Evolutionary conservation across 2,797 vertebrate species (phyloP).

Genomic region (Merluccius polli): DNA sequence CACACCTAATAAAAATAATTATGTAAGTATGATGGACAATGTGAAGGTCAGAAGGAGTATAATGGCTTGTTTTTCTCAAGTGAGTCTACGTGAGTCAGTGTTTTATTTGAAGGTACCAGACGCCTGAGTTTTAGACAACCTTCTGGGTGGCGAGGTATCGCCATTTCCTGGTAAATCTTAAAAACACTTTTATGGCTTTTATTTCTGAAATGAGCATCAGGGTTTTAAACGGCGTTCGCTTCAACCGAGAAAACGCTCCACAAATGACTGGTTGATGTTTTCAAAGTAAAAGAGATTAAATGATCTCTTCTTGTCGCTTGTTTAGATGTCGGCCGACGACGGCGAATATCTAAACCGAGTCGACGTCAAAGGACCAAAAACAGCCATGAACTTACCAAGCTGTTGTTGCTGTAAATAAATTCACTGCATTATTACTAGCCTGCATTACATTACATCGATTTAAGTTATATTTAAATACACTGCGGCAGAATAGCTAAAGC

Average conservation of each 20-base stretch:
- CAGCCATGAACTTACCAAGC: background rate
- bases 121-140: background rate
- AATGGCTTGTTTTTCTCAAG: background rate
- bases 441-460: background rate
- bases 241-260: no score
- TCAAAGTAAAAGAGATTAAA: background rate
- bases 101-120: background rate
- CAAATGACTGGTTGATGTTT: background rate
- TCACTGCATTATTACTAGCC: background rate
- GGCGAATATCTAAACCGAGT: background rate
- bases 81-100: background rate
- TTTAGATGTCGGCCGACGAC: background rate
- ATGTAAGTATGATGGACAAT: no score
- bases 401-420: background rate
- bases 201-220: no score
- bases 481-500: background rate
- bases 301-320: background rate
- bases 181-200: background rate
- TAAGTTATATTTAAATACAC: background rate
- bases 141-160: background rate
- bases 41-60: background rate
- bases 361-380: background rate
- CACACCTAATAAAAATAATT: no score
- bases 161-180: background rate
- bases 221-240: no score